phyloP scores from a whole-genome alignment of 2,888 invertebrate species.

The Eilema griseolum region DNA sequence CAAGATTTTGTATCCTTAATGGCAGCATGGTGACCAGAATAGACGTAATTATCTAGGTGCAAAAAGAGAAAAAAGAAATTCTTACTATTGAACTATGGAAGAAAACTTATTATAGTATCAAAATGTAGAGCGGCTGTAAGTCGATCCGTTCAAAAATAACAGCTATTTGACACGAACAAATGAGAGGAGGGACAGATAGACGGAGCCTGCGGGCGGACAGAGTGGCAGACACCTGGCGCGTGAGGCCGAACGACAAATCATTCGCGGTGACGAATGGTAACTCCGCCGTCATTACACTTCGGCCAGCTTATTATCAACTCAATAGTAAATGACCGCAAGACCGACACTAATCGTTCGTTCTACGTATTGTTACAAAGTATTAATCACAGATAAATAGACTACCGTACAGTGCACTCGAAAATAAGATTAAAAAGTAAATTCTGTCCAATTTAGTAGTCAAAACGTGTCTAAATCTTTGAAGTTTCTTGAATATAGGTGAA shows the following conservation, averaged over 20 bases:
- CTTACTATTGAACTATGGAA: slow-evolving; percentile 36
- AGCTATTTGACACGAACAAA: slow-evolving; percentile 61
- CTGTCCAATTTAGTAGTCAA: background rate
- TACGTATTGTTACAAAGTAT: slow-evolving; percentile 45
- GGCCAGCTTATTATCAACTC: slow-evolving; percentile 45
- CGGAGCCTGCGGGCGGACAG: slow-evolving; percentile 49
- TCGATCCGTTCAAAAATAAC: slow-evolving; percentile 61
- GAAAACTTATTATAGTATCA: slow-evolving; percentile 36
- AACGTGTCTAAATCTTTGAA: background rate
- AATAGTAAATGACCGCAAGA: slow-evolving; percentile 42
- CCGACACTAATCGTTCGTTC: slow-evolving; percentile 44
- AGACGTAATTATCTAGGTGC: slow-evolving; percentile 1
- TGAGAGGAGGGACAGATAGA: slow-evolving; percentile 55
- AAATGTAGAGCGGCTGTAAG: slow-evolving; percentile 50
- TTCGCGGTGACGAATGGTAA: slow-evolving; percentile 43
- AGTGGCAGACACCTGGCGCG: slow-evolving; percentile 58
- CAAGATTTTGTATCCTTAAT: background rate
- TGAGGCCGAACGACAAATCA: slow-evolving; percentile 48
- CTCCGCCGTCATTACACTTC: slow-evolving; percentile 40
- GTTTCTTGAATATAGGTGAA: background rate
- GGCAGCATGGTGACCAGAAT: background rate
- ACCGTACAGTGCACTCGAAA: slow-evolving; percentile 1
- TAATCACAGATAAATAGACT: slow-evolving; percentile 30
- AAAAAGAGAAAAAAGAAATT: slow-evolving; percentile 8
- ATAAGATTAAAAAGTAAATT: background rate